phyloP scores from a whole-genome alignment of 2,888 invertebrate species.

The Atethmia centrago region DNA sequence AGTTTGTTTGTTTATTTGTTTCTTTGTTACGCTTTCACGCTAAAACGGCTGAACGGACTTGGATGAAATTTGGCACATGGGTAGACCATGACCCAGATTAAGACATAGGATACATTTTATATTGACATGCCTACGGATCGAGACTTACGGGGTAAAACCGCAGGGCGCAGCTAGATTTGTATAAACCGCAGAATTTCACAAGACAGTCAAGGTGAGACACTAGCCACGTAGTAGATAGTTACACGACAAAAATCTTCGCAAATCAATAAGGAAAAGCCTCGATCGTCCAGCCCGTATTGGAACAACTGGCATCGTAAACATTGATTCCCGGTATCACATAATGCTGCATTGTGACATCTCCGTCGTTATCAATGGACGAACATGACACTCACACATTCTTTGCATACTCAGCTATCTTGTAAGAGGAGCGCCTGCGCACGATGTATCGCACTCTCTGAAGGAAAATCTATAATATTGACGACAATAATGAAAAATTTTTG shows the following conservation, averaged over 20 bases:
- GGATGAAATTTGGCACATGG: too few species aligned
- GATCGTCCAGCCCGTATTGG: slow-evolving; percentile 41
- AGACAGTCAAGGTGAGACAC: background rate
- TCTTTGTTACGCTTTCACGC: too few species aligned
- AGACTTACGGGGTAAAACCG: too few species aligned
- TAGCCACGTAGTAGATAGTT: background rate
- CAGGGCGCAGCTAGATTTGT: too few species aligned
- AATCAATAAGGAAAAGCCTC: slow-evolving; percentile 18
- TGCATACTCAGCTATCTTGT: slow-evolving; percentile 60
- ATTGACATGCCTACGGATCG: too few species aligned
- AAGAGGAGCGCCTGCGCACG: slow-evolving; percentile 52
- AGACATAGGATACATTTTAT: too few species aligned
- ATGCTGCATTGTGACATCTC: slow-evolving; percentile 69
- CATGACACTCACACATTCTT: slow-evolving; percentile 61
- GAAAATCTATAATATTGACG: slow-evolving; percentile 8
- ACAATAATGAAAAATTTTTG: background rate
- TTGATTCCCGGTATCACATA: slow-evolving; percentile 65
- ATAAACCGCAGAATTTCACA: background rate
- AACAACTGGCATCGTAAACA: slow-evolving; percentile 59
- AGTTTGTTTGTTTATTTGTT: too few species aligned
- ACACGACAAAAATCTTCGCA: background rate
- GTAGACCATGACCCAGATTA: too few species aligned
- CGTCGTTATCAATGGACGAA: slow-evolving; percentile 65
- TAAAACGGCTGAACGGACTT: too few species aligned
- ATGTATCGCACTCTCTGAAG: slow-evolving; percentile 8